Evolutionary conservation across 35 echinoderm and acorn worm genomes (phyloP).

Genomic region (Hemicentrotus pulcherrimus): DNA sequence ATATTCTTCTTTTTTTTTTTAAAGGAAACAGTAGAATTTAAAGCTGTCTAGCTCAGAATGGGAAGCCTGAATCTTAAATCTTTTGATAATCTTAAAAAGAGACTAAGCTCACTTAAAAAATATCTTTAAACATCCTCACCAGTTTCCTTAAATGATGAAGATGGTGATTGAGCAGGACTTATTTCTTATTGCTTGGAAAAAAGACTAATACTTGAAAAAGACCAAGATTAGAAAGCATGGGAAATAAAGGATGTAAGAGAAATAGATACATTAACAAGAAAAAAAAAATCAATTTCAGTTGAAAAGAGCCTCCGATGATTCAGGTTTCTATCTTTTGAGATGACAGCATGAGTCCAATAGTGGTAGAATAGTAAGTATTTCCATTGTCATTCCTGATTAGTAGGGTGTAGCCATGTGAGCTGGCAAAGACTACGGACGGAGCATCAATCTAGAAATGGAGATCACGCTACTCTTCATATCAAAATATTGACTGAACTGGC

Average conservation of each 20-base stretch:
- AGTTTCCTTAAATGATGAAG: too few relatives aligned
- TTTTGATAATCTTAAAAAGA: not conserved
- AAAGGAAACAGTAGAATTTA: not conserved
- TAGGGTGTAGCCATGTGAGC: not conserved
- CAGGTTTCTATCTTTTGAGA: not conserved
- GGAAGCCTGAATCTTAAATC: too few relatives aligned
- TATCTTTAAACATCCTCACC: not conserved
- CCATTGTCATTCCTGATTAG: not conserved
- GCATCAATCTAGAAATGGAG: not conserved
- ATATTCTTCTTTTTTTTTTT: not conserved
- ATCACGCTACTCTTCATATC: constrained; percentile 17
- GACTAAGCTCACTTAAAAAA: not conserved
- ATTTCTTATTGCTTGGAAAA: too few relatives aligned
- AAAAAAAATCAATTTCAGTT: too few relatives aligned
- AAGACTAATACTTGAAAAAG: too few relatives aligned
- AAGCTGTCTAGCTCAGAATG: not conserved
- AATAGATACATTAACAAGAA: too few relatives aligned
- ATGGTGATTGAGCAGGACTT: too few relatives aligned
- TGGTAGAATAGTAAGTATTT: not conserved
- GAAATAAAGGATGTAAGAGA: not conserved
- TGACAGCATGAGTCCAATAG: not conserved
- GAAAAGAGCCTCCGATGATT: not conserved
- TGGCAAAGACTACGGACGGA: not conserved
- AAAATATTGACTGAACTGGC: not conserved
- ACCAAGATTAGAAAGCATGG: not conserved